phyloP scores from a whole-genome alignment of 2,113 vertebrate species.

The Hyperopisus bebe region DNA sequence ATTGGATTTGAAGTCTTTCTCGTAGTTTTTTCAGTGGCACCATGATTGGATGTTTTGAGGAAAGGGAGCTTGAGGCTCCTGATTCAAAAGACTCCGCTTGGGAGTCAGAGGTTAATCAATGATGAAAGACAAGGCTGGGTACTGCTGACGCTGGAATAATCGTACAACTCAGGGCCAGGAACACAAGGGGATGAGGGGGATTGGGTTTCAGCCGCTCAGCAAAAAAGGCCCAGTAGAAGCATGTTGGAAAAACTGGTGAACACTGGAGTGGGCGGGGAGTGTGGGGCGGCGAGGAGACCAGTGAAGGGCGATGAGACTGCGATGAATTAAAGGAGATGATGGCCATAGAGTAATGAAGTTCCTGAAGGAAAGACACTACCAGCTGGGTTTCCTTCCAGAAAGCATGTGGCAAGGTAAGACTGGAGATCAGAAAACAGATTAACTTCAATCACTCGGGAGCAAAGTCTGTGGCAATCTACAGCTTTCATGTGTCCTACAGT shows the following conservation, averaged over 20 bases:
- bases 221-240: conserved; percentile 42
- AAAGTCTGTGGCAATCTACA: neutral
- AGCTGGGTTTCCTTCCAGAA: neutral
- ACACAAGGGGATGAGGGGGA: conserved; percentile 24
- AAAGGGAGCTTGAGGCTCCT: neutral
- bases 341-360: neutral
- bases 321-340: conserved; percentile 3
- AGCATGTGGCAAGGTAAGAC: neutral
- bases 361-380: neutral
- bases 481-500: neutral
- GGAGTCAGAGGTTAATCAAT: neutral
- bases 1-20: neutral
- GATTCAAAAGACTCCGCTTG: neutral
- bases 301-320: conserved; percentile 25
- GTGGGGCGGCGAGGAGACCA: neutral
- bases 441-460: neutral
- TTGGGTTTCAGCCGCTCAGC: conserved; percentile 55
- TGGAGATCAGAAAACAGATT: neutral
- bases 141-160: conserved; percentile 13
- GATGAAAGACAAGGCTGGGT: neutral
- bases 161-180: neutral
- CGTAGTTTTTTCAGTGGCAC: neutral
- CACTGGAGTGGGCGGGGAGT: conserved; percentile 16
- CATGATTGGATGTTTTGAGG: neutral
- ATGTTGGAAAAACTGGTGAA: conserved; percentile 26